phyloP scores from a whole-genome alignment of 2,113 vertebrate genomes.

The Alectura lathami region DNA sequence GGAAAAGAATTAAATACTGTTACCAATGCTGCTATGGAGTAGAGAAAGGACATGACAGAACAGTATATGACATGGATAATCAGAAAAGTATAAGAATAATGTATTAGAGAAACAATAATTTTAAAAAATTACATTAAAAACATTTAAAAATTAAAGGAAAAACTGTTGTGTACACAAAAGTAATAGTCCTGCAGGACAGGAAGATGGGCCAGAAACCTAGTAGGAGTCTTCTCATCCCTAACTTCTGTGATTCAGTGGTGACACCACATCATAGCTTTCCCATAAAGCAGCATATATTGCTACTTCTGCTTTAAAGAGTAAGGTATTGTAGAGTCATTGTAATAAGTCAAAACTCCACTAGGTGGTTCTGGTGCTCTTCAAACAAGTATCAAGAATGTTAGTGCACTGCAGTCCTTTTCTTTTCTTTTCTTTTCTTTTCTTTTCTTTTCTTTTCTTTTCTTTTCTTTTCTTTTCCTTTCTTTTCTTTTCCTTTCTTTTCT shows the following conservation, averaged over 20 bases:
- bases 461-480: too few species aligned
- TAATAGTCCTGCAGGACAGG: neutral
- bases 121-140: neutral
- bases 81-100: neutral
- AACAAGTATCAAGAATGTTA: neutral
- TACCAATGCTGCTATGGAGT: neutral
- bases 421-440: neutral
- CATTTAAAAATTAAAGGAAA: neutral
- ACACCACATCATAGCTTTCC: neutral
- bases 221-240: neutral
- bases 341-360: constrained; percentile 76
- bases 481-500: too few species aligned
- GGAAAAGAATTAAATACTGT: neutral
- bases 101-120: neutral
- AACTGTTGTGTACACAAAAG: neutral
- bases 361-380: constrained; percentile 77
- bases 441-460: too few species aligned
- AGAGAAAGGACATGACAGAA: neutral
- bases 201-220: neutral
- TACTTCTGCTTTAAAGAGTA: neutral
- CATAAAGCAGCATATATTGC: neutral
- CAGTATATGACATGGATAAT: neutral
- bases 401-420: neutral
- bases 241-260: neutral
- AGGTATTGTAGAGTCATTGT: neutral